Conservation (phyloP, 1,140 invertebrate species). For the Zaprionus lachaisei region DNA sequence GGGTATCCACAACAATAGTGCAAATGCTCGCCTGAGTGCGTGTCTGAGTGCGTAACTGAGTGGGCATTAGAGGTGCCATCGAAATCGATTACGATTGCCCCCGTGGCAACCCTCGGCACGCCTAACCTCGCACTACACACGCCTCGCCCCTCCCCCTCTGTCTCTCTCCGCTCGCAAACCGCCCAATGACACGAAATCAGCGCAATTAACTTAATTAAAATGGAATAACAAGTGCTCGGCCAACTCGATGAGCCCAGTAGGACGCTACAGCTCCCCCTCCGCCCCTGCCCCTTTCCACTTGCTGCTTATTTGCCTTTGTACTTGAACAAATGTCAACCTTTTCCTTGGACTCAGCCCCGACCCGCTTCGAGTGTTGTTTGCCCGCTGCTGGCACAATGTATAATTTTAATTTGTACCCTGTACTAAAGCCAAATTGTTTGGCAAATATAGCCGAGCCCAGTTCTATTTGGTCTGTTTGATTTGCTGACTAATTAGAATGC, state of each 20-base stretch:
- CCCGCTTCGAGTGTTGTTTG: slow-evolving; percentile 39
- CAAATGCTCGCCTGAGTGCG: slow-evolving; percentile 32
- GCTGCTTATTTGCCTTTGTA: slow-evolving; percentile 66
- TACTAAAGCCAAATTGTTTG: slow-evolving; percentile 66
- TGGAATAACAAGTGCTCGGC: slow-evolving; percentile 79
- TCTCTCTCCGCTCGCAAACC: slow-evolving; percentile 34
- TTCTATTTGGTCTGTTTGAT: slow-evolving; percentile 61
- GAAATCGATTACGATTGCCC: slow-evolving; percentile 56
- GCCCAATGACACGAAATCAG: slow-evolving; percentile 71
- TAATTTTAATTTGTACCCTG: slow-evolving; percentile 75
- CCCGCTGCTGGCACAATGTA: slow-evolving; percentile 51
- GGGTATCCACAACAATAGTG: slow-evolving; percentile 19
- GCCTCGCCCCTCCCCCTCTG: not conserved
- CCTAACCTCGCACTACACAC: not conserved
- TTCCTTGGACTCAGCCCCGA: slow-evolving; percentile 17
- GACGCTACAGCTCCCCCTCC: not conserved
- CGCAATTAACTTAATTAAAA: slow-evolving; percentile 84
- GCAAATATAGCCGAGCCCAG: slow-evolving; percentile 54
- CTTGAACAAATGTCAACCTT: slow-evolving; percentile 75
- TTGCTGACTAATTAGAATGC: slow-evolving; percentile 55
- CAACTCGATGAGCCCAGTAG: slow-evolving; percentile 36
- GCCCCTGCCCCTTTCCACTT: no score
- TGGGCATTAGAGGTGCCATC: slow-evolving; percentile 56
- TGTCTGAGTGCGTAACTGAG: slow-evolving; percentile 43
- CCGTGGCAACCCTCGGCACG: slow-evolving; percentile 36